Conservation (phyloP, 2,113 vertebrate species). For the Tylochromis polylepis region DNA sequence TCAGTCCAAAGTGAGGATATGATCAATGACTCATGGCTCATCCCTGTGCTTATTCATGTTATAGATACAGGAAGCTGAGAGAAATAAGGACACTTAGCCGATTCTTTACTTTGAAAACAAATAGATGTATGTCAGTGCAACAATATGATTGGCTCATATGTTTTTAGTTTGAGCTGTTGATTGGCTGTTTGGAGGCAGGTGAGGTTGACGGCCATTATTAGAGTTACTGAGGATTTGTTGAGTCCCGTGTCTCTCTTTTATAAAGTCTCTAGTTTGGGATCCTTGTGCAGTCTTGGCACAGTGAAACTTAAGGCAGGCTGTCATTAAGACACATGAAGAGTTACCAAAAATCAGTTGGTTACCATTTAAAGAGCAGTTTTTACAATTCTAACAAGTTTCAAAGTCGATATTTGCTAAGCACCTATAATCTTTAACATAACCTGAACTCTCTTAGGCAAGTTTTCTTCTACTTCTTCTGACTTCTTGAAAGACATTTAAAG, state of each 20-base stretch:
- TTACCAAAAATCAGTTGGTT: not conserved
- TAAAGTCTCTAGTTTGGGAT: not conserved
- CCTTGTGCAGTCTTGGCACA: not conserved
- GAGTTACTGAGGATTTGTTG: not conserved
- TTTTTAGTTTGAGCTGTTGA: too few species aligned
- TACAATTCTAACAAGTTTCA: not conserved
- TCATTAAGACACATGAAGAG: not conserved
- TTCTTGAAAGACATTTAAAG: too few species aligned
- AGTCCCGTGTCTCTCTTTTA: not conserved
- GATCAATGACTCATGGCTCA: not conserved
- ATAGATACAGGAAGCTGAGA: not conserved
- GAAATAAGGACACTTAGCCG: not conserved
- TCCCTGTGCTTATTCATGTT: not conserved
- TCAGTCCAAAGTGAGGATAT: not conserved
- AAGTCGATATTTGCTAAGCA: not conserved
- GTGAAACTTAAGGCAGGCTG: not conserved
- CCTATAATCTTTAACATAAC: not conserved
- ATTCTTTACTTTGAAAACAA: not conserved
- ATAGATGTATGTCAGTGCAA: not conserved
- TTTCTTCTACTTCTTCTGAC: not conserved
- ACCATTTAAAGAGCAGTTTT: not conserved
- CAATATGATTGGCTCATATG: not conserved
- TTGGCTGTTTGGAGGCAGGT: not conserved
- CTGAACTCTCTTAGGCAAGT: not conserved
- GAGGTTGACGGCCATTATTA: not conserved